Percentiles rank a stretch among this genome's conserved stretches.
These are phyloP conservation scores for Sparus aurata DNA, from an alignment of 2,797 vertebrate species.

Conservation along the genomic window DNA sequence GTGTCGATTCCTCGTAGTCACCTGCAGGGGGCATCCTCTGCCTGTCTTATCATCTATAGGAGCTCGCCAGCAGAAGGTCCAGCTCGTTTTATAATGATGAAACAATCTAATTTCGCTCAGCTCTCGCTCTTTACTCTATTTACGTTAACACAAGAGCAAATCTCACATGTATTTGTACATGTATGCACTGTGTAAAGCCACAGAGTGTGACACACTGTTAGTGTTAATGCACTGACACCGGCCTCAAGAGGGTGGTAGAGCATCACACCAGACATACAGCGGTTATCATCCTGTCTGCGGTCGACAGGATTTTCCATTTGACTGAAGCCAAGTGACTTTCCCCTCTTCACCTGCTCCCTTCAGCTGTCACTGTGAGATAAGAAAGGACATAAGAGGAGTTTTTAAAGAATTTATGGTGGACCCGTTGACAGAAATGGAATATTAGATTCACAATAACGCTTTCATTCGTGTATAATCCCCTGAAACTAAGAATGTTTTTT, in stretches of 20 bases:
- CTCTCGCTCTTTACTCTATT: background rate
- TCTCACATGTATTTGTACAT: background rate
- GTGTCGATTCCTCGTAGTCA: conserved; percentile 6
- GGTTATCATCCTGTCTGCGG: background rate
- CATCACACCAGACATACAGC: background rate
- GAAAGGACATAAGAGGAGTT: background rate
- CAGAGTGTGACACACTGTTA: too few relatives aligned
- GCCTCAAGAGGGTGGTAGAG: conserved; percentile 38
- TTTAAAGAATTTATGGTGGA: background rate
- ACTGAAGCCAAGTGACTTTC: background rate
- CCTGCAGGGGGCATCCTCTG: conserved; percentile 56
- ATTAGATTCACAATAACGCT: too few relatives aligned
- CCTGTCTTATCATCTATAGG: conserved; percentile 1
- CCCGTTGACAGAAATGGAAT: too few relatives aligned
- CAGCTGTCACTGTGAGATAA: background rate
- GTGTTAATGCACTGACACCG: background rate
- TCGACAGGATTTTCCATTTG: background rate
- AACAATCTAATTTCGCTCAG: background rate
- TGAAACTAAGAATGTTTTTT: too few relatives aligned
- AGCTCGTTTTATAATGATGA: background rate
- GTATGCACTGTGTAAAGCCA: background rate
- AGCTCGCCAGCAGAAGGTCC: background rate
- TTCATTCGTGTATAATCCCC: too few relatives aligned
- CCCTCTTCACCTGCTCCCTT: background rate
- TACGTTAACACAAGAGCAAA: background rate